phyloP scores from a whole-genome alignment of 2,113 vertebrate genomes.

The Heliornis fulica region DNA sequence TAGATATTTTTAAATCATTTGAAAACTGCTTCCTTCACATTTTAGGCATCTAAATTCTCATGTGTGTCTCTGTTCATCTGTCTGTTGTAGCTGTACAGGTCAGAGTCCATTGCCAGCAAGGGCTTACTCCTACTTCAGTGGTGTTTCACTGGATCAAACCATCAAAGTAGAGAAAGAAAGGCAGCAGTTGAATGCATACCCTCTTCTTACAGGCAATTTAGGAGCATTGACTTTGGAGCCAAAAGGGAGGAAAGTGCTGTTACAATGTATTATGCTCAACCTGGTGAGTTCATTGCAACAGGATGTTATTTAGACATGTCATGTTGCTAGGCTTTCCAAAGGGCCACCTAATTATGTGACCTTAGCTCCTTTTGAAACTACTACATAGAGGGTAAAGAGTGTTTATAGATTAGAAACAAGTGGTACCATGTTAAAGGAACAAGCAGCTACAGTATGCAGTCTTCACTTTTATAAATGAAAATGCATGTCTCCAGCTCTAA shows the following conservation, averaged over 20 bases:
- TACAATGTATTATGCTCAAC: not conserved
- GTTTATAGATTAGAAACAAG: not conserved
- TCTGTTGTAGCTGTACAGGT: not conserved
- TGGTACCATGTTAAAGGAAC: not conserved
- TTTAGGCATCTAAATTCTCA: not conserved
- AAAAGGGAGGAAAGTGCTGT: not conserved
- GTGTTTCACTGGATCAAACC: not conserved
- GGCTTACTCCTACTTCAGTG: not conserved
- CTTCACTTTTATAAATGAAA: constrained; percentile 4
- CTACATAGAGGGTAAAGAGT: not conserved
- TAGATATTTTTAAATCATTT: not conserved
- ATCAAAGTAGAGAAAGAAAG: not conserved
- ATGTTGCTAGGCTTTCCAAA: not conserved
- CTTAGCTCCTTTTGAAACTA: not conserved
- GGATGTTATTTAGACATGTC: not conserved
- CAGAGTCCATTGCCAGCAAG: not conserved
- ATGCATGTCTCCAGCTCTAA: not conserved
- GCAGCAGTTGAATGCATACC: not conserved
- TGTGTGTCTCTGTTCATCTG: not conserved
- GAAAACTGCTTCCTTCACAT: not conserved
- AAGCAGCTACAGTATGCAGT: not conserved
- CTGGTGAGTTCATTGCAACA: not conserved
- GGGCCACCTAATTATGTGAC: not conserved
- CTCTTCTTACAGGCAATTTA: not conserved
- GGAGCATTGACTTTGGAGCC: not conserved